Evolutionary conservation across 2,888 invertebrate genomes (phyloP).

Genomic region (Xylota sylvarum): DNA sequence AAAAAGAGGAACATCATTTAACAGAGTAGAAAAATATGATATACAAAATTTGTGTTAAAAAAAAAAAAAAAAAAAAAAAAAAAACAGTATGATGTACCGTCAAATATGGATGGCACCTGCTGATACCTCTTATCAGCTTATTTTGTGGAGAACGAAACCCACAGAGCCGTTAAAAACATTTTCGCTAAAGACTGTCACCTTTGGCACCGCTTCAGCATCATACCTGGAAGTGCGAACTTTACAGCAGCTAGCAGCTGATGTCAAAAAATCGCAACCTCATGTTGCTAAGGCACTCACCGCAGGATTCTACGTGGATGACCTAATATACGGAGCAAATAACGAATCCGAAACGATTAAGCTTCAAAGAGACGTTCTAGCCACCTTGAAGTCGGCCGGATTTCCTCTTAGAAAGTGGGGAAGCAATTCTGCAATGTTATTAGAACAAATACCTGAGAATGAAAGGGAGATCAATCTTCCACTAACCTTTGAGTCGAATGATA

Average conservation of each 20-base stretch:
- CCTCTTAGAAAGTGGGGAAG: slow-evolving; percentile 43
- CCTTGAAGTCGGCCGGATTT: slow-evolving; percentile 22
- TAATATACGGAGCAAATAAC: not conserved
- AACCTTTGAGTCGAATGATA: slow-evolving; percentile 29
- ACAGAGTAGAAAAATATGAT: too few relatives aligned
- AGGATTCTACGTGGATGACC: not conserved
- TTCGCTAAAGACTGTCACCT: slow-evolving; percentile 72
- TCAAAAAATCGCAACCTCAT: too few relatives aligned
- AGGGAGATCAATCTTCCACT: slow-evolving; percentile 33
- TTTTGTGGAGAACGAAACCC: slow-evolving; percentile 43
- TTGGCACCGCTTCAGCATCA: slow-evolving; percentile 71
- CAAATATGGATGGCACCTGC: slow-evolving; percentile 1
- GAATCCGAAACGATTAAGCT: not conserved
- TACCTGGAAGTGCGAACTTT: not conserved
- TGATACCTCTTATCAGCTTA: slow-evolving; percentile 23
- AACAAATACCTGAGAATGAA: slow-evolving; percentile 39
- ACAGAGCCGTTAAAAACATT: slow-evolving; percentile 56
- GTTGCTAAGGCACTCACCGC: too few relatives aligned
- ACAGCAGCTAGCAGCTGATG: too few relatives aligned
- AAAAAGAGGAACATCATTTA: too few relatives aligned
- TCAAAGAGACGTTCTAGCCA: slow-evolving; percentile 8
- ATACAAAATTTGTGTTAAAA: too few relatives aligned
- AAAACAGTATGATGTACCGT: too few relatives aligned
- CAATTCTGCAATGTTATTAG: slow-evolving; percentile 26
- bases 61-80: too few relatives aligned